A percentile compares a stretch with the other conserved stretches of the same genome.
phyloP scores from a whole-genome alignment of 2,113 vertebrate species.

The Stigmatopora nigra region DNA sequence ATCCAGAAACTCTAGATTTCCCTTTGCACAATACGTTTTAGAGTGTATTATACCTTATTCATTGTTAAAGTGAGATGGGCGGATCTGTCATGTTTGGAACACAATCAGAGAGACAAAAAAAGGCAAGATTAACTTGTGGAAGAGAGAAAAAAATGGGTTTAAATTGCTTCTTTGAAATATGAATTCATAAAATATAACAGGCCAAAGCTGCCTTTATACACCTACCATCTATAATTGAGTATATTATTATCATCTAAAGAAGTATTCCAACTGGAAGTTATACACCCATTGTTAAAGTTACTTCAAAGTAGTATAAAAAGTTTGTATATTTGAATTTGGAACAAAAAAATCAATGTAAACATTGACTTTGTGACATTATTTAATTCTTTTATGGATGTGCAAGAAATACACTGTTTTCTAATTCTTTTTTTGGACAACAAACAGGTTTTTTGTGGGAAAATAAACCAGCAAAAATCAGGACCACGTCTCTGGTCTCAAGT shows the following conservation, averaged over 20 bases:
- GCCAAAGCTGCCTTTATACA: conserved; percentile 22
- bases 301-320: not conserved
- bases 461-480: not conserved
- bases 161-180: conserved; percentile 20
- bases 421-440: not conserved
- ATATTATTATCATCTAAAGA: no score
- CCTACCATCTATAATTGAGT: not conserved
- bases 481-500: not conserved
- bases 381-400: not conserved
- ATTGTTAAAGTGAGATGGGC: conserved; percentile 40
- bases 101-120: conserved; percentile 26
- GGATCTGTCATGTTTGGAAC: conserved; percentile 51
- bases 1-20: conserved; percentile 18
- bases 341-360: not conserved
- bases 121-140: conserved; percentile 28
- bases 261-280: no score
- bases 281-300: not conserved
- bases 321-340: not conserved
- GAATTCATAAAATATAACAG: conserved; percentile 24
- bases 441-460: not conserved
- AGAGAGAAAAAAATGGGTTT: conserved; percentile 27
- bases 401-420: not conserved
- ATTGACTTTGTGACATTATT: not conserved
- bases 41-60: conserved; percentile 43
- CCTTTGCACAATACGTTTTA: conserved; percentile 19